Base-by-base conservation (phyloP, 2,113 vertebrate species). In the Pedionomus torquatus region DNA sequence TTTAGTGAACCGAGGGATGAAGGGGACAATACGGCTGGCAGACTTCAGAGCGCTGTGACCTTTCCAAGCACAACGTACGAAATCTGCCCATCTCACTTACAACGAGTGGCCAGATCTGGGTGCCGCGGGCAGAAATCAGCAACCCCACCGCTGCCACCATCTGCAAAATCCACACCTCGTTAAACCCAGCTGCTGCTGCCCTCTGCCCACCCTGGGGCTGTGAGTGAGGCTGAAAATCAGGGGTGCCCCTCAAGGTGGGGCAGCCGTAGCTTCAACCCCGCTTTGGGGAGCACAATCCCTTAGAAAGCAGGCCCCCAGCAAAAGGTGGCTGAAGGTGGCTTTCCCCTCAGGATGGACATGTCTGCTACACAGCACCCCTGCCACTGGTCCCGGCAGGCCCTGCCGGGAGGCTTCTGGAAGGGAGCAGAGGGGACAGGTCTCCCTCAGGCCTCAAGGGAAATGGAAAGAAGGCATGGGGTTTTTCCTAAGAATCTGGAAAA, bases 331-430 rank as follows among this genome's bases (percentile, higher is more conserved):
- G 3, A 41, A 25, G 51, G 74, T 9, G 46, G 74, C 10, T 28
- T 55, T 44, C 54, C 7, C 54, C 69, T 64, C 39, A 4, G 0
- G 0, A 1, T n/a, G n/a, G n/a, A n/a, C n/a, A n/a, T n/a, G n/a
- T n/a, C n/a, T n/a, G n/a, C n/a, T n/a, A n/a, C n/a, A n/a, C n/a
- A n/a, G n/a, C n/a, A n/a, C n/a, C n/a, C n/a, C n/a, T n/a, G n/a
- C n/a, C n/a, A n/a, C n/a, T n/a, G n/a, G n/a, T n/a, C n/a, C n/a
- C n/a, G n/a, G 7, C n/a, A 18, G 44, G 25, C 20, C 16, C 31
- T 0, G 0, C 5, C 0, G 0, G 1, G 15, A 66, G 46, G 17
- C 3, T 44, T 58, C 25, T 41, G 24, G 68, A 90, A 44, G 12
- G 28, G 33, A 15, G 7, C 1, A 3, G 20, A 9, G 4, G 31